Conservation (phyloP, 1,140 invertebrate genomes). For the Sarcophaga peregrina region DNA sequence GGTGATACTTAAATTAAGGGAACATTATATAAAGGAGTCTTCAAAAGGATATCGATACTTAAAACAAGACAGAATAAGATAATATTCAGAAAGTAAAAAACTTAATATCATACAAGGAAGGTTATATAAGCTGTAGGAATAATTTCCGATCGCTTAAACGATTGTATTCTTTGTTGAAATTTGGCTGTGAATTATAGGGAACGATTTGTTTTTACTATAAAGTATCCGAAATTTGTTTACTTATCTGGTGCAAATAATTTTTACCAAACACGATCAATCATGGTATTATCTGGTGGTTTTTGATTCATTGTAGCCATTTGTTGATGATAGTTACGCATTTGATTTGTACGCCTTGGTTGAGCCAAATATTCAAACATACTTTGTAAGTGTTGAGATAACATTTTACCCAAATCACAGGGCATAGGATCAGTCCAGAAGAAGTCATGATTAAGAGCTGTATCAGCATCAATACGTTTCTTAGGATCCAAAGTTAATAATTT, state of each 20-base stretch:
- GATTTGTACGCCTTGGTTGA: slow-evolving; percentile 78
- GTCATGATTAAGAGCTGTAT: slow-evolving; percentile 95
- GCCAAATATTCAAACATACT: slow-evolving; percentile 98
- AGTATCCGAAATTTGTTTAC: too few relatives aligned
- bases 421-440: slow-evolving; percentile 99
- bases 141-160: too few relatives aligned
- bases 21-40: too few relatives aligned
- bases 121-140: too few relatives aligned
- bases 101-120: too few relatives aligned
- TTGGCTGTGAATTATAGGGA: too few relatives aligned
- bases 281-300: slow-evolving; percentile 65
- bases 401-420: slow-evolving; percentile 90
- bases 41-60: too few relatives aligned
- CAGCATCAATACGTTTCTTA: slow-evolving; percentile 88
- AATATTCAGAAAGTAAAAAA: too few relatives aligned
- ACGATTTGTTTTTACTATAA: too few relatives aligned
- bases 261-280: slow-evolving; percentile 66
- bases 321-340: slow-evolving; percentile 78
- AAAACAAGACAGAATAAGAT: too few relatives aligned
- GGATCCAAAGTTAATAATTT: slow-evolving; percentile 93
- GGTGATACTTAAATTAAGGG: too few relatives aligned
- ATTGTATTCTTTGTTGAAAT: too few relatives aligned
- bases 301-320: slow-evolving; percentile 63
- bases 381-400: slow-evolving; percentile 92
- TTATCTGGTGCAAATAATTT: not conserved